phyloP scores from a whole-genome alignment of 1,140 invertebrate genomes.

The Eriocheir sinensis region DNA sequence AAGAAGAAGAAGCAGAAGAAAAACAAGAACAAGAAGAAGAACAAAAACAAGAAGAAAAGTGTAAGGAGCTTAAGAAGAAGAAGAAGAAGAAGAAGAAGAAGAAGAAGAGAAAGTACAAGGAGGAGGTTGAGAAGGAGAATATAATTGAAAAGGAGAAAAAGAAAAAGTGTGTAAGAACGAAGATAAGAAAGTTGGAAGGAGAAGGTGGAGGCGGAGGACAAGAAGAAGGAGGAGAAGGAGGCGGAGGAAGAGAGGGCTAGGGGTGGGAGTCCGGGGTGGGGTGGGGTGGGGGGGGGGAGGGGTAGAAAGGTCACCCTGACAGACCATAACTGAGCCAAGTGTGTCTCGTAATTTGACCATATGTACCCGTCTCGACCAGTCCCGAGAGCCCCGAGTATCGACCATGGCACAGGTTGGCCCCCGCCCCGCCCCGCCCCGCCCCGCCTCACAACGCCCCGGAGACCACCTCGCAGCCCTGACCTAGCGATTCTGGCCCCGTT shows the following conservation, averaged over 20 bases:
- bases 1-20: background rate
- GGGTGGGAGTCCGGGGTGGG: too few species aligned
- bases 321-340: conserved; percentile 23
- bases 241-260: background rate
- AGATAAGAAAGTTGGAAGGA: background rate
- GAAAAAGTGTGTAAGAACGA: background rate
- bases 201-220: background rate
- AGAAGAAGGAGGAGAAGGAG: background rate
- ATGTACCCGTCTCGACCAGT: conserved; percentile 11
- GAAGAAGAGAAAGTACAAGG: background rate
- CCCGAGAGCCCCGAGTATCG: background rate
- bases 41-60: too few species aligned
- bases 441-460: background rate
- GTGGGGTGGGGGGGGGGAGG: background rate
- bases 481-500: conserved; percentile 11
- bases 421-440: too few species aligned
- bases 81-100: background rate
- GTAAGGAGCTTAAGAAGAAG: background rate
- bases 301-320: background rate
- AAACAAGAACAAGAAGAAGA: background rate
- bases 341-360: conserved; percentile 1
- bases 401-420: background rate
- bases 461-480: background rate
- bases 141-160: too few species aligned
- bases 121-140: background rate